These are phyloP conservation scores for Polyommatus iphigenia DNA, from an alignment of 2,888 invertebrate species.

Conservation along the genomic window DNA sequence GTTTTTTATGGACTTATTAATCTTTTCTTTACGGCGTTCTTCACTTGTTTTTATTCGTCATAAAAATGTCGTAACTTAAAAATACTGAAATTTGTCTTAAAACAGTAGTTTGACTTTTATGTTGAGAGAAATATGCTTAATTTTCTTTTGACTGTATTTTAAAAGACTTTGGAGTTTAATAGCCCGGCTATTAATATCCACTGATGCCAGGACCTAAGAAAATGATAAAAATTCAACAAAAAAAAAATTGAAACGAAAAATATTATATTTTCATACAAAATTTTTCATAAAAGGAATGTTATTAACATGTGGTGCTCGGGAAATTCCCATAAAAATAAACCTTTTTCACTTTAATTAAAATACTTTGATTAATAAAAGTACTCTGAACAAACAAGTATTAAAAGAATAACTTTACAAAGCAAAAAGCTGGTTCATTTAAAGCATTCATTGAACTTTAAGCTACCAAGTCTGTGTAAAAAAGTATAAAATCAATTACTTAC, in stretches of 20 bases:
- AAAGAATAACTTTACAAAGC: conserved; percentile 19
- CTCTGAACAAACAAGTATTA: conserved; percentile 12
- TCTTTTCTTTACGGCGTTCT: conserved; percentile 20
- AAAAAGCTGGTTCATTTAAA: conserved; percentile 15
- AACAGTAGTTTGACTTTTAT: conserved; percentile 22
- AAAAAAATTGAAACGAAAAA: neutral
- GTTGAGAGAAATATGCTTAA: neutral
- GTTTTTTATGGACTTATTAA: conserved; percentile 5
- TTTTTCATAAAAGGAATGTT: conserved; percentile 11
- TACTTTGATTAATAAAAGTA: conserved; percentile 19
- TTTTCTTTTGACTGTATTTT: neutral
- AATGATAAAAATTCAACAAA: neutral
- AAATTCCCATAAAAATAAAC: conserved; percentile 9
- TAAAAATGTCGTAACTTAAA: conserved; percentile 15
- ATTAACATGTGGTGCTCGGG: conserved; percentile 5
- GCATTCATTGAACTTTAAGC: neutral
- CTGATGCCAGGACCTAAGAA: neutral
- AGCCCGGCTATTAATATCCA: neutral
- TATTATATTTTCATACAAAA: neutral
- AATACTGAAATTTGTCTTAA: conserved; percentile 21
- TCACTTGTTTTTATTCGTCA: conserved; percentile 7
- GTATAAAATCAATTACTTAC: conserved; percentile 9
- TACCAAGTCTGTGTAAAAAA: neutral
- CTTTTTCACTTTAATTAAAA: conserved; percentile 26
- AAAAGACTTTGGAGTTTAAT: neutral